Evolutionary conservation across 2,113 vertebrate species (phyloP).

Genomic region (Ageneiosus marmoratus): DNA sequence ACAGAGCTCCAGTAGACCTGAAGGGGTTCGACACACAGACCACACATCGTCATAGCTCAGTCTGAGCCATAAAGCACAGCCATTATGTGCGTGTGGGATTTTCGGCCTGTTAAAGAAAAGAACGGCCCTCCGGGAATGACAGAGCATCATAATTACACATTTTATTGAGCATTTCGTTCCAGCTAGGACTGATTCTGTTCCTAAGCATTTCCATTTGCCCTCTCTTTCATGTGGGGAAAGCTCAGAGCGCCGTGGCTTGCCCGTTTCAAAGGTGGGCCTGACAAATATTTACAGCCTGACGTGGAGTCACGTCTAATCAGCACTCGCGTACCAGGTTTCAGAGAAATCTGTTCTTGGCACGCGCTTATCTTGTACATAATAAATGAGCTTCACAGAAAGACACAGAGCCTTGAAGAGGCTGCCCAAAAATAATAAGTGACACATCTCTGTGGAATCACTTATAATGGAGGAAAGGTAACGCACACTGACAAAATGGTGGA

Average conservation of each 20-base stretch:
- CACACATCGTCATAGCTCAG: conserved; percentile 75
- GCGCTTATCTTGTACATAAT: conserved; percentile 71
- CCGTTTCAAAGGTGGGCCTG: conserved; percentile 76
- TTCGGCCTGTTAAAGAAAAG: conserved; percentile 58
- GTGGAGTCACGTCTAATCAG: conserved; percentile 74
- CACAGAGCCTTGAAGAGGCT: conserved; percentile 67
- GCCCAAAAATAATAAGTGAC: conserved; percentile 77
- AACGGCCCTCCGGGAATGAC: conserved; percentile 69
- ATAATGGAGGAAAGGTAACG: conserved; percentile 64
- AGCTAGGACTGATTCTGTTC: conserved; percentile 75
- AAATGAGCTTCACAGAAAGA: conserved; percentile 68
- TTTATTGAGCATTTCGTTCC: conserved; percentile 79
- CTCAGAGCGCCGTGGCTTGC: conserved; percentile 66
- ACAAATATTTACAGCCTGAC: conserved; percentile 77
- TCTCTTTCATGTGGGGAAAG: conserved; percentile 75
- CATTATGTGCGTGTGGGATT: conserved; percentile 75
- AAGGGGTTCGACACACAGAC: conserved; percentile 66
- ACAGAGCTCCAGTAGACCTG: conserved; percentile 51
- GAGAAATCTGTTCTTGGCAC: conserved; percentile 66
- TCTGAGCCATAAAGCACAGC: conserved; percentile 69
- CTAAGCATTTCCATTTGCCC: conserved; percentile 74
- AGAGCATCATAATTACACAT: conserved; percentile 76
- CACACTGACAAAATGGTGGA: conserved; percentile 60
- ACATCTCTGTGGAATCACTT: conserved; percentile 72
- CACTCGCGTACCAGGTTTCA: conserved; percentile 62